Evolutionary conservation across 2,888 invertebrate species (phyloP).

Genomic region (Helicoverpa assulta): DNA sequence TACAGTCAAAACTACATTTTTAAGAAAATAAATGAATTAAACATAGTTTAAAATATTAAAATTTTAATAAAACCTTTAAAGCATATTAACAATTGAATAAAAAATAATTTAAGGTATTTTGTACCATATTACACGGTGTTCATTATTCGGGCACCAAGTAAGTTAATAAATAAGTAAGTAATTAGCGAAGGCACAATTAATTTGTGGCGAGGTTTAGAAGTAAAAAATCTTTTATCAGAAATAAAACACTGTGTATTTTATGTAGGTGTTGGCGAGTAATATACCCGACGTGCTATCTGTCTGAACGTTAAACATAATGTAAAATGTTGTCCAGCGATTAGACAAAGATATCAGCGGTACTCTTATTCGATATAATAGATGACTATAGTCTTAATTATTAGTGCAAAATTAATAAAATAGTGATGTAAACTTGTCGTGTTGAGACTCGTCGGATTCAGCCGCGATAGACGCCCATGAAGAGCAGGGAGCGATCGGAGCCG

Average conservation of each 20-base stretch:
- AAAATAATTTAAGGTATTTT: constrained; percentile 2
- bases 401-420: constrained; percentile 7
- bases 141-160: neutral
- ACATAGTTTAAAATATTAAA: constrained; percentile 3
- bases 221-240: neutral
- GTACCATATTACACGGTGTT: constrained; percentile 27
- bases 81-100: constrained; percentile 19
- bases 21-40: constrained; percentile 12
- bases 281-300: constrained; percentile 17
- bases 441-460: constrained; percentile 53
- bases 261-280: constrained; percentile 1
- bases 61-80: constrained; percentile 41
- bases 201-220: neutral
- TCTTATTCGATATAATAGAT: neutral
- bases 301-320: neutral
- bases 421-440: constrained; percentile 13
- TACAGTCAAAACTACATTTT: too few species aligned
- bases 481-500: constrained; percentile 65
- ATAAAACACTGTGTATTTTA: constrained; percentile 24
- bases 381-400: neutral
- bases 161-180: neutral
- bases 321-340: neutral
- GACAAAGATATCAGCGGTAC: neutral
- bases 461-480: constrained; percentile 79
- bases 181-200: neutral